phyloP scores from a whole-genome alignment of 2,113 vertebrate genomes.

The Lamprotornis superbus region DNA sequence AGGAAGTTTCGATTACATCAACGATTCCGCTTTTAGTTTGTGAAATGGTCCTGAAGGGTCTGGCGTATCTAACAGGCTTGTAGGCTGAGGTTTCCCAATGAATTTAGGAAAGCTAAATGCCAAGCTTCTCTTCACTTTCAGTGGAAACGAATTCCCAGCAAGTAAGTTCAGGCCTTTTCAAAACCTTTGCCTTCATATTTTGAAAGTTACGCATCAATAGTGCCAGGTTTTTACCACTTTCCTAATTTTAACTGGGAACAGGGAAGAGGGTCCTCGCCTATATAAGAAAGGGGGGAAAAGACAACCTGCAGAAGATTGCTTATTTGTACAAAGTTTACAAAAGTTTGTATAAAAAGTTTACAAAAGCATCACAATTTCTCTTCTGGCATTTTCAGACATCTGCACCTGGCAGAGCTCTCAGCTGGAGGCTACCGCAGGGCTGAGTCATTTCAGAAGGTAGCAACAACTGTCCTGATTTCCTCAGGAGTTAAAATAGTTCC shows the following conservation, averaged over 20 bases:
- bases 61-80: neutral
- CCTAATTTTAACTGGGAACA: neutral
- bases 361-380: neutral
- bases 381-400: neutral
- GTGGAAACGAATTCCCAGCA: neutral
- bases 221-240: neutral
- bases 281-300: neutral
- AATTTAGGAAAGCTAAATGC: neutral
- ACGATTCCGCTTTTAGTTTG: neutral
- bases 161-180: neutral
- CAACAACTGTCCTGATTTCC: neutral
- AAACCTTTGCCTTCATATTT: neutral
- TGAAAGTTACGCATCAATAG: neutral
- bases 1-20: neutral
- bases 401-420: neutral
- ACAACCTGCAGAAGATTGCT: neutral
- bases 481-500: neutral
- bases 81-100: neutral
- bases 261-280: neutral
- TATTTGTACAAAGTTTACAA: neutral
- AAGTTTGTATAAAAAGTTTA: neutral
- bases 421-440: neutral
- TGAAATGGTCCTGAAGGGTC: neutral
- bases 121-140: neutral
- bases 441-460: neutral